phyloP scores from a whole-genome alignment of 2,797 vertebrate species.

The Brachymystax lenok region DNA sequence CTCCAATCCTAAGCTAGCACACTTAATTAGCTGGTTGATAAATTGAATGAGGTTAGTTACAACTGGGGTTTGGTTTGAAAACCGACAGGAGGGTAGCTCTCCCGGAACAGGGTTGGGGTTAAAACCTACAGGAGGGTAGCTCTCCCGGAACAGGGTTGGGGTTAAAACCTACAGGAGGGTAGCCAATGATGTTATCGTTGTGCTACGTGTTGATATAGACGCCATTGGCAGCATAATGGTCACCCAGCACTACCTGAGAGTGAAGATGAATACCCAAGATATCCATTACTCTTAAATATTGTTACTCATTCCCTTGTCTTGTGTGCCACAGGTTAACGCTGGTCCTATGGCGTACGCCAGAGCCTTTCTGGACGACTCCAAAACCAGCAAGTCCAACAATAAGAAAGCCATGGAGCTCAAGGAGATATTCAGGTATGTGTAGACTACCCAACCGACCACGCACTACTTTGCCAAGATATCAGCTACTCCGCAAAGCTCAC shows the following conservation, averaged over 20 bases:
- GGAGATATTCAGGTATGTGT: constrained; percentile 88
- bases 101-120: too few relatives aligned
- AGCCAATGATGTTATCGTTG: not conserved
- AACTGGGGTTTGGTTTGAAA: not conserved
- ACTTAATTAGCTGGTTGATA: not conserved
- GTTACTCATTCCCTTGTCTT: constrained; percentile 22
- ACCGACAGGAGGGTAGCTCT: too few relatives aligned
- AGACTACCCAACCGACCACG: not conserved
- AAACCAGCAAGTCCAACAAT: constrained; percentile 78
- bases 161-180: not conserved
- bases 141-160: too few relatives aligned
- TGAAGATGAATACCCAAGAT: not conserved
- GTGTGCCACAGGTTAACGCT: constrained; percentile 87
- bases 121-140: too few relatives aligned
- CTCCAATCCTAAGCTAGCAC: not conserved
- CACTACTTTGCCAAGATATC: not conserved
- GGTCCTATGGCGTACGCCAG: constrained; percentile 96
- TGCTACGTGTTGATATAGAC: not conserved
- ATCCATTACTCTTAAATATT: not conserved
- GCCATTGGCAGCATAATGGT: not conserved
- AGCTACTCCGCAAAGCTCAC: not conserved
- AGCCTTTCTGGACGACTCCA: constrained; percentile 90
- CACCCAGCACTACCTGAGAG: not conserved
- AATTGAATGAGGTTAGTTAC: not conserved
- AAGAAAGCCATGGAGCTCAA: constrained; percentile 95